phyloP scores from a whole-genome alignment of 92 coral and sea anemone genomes.

The Zoanthus gigantus region DNA sequence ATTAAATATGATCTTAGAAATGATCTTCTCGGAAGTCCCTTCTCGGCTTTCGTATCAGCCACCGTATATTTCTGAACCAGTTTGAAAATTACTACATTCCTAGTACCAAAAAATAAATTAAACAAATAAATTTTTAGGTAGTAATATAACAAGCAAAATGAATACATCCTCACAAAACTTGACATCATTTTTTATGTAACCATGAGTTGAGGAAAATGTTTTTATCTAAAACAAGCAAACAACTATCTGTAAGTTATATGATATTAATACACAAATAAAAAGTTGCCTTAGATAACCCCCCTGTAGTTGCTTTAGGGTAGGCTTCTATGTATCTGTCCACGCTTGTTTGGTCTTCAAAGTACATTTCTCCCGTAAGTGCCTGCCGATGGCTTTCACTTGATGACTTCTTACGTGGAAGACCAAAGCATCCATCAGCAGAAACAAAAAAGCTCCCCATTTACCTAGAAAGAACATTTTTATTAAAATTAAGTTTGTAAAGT shows the following conservation, averaged over 20 bases:
- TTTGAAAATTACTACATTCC: too few species aligned
- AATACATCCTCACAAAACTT: too few species aligned
- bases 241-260: background rate
- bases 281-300: background rate
- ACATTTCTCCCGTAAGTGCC: slow-evolving; percentile 47
- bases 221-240: background rate
- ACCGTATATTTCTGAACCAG: too few species aligned
- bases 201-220: background rate
- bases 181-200: too few species aligned
- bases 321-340: slow-evolving; percentile 55
- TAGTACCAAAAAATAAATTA: too few species aligned
- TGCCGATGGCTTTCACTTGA: slow-evolving; percentile 51
- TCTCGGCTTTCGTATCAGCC: too few species aligned
- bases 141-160: too few species aligned
- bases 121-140: too few species aligned
- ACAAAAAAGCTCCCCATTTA: slow-evolving; percentile 41
- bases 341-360: slow-evolving; percentile 48
- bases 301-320: slow-evolving; percentile 35
- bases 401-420: slow-evolving; percentile 64
- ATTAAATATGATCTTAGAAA: too few species aligned
- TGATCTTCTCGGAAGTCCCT: background rate
- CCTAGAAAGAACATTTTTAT: background rate
- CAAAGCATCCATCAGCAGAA: slow-evolving; percentile 68
- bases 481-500: too few species aligned
- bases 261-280: background rate